Evolutionary conservation across 2,888 invertebrate species (phyloP).

Genomic region (Apotomis turbidana): DNA sequence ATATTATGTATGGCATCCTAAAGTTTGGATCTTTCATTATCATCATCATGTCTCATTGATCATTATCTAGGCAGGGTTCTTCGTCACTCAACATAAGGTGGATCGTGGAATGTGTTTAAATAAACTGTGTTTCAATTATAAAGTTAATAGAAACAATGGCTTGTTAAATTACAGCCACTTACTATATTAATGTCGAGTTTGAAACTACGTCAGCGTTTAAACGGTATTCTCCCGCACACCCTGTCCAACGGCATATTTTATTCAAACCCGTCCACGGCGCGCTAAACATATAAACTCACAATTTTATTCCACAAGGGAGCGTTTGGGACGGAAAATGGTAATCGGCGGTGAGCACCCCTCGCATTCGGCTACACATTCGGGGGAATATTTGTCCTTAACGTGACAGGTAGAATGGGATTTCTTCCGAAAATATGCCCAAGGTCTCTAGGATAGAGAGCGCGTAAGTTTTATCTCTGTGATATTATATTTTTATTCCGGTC

Average conservation of each 20-base stretch:
- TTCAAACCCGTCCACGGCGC: conserved; percentile 23
- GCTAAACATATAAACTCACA: conserved; percentile 36
- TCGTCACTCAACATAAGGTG: too few species aligned
- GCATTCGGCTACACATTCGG: conserved; percentile 20
- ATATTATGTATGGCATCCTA: too few species aligned
- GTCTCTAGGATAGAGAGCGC: neutral
- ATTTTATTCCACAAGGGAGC: conserved; percentile 27
- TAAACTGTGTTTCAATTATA: too few species aligned
- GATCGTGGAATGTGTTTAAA: too few species aligned
- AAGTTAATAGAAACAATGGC: too few species aligned
- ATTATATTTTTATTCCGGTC: conserved; percentile 1
- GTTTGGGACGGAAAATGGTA: conserved; percentile 33
- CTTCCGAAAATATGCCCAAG: conserved; percentile 4
- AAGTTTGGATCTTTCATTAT: too few species aligned
- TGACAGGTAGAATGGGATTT: conserved; percentile 22
- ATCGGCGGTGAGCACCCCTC: conserved; percentile 28
- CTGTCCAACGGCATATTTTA: conserved; percentile 25
- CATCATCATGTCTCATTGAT: too few species aligned
- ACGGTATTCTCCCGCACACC: neutral
- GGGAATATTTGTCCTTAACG: conserved; percentile 22
- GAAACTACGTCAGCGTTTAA: neutral
- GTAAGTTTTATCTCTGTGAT: conserved; percentile 1
- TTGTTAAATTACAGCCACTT: too few species aligned
- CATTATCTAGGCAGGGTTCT: too few species aligned
- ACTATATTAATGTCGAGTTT: neutral